Evolutionary conservation across 1,140 invertebrate species (phyloP).

Genomic region (Ladona fulva): DNA sequence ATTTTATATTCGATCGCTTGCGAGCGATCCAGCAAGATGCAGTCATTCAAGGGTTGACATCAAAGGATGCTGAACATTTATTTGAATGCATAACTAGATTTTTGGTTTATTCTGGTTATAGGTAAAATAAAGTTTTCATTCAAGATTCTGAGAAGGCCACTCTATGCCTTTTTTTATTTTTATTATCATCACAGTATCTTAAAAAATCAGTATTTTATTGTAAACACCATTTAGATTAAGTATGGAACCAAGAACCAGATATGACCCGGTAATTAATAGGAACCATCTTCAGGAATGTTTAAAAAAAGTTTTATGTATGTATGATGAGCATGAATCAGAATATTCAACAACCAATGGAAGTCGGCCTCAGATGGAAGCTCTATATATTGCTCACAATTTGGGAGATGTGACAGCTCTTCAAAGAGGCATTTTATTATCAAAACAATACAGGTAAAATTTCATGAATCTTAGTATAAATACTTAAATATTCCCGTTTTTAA

Average conservation of each 20-base stretch:
- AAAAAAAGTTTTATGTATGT: neutral
- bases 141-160: neutral
- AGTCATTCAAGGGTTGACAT: conserved; percentile 53
- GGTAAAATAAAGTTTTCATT: conserved; percentile 35
- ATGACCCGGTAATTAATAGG: neutral
- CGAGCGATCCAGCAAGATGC: conserved; percentile 64
- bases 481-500: too few species aligned
- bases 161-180: neutral
- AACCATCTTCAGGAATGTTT: neutral
- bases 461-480: too few species aligned
- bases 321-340: neutral
- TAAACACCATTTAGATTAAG: neutral
- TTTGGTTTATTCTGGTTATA: conserved; percentile 54
- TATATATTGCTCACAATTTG: neutral
- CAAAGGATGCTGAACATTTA: conserved; percentile 40
- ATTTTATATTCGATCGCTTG: conserved; percentile 66
- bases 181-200: too few species aligned
- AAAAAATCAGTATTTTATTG: neutral
- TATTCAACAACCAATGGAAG: neutral
- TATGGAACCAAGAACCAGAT: neutral
- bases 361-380: neutral
- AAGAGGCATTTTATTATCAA: neutral
- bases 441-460: too few species aligned
- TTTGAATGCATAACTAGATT: conserved; percentile 58
- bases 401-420: neutral